Conservation (phyloP, 2,888 invertebrate species). For the Trichogramma dendrolimi region DNA sequence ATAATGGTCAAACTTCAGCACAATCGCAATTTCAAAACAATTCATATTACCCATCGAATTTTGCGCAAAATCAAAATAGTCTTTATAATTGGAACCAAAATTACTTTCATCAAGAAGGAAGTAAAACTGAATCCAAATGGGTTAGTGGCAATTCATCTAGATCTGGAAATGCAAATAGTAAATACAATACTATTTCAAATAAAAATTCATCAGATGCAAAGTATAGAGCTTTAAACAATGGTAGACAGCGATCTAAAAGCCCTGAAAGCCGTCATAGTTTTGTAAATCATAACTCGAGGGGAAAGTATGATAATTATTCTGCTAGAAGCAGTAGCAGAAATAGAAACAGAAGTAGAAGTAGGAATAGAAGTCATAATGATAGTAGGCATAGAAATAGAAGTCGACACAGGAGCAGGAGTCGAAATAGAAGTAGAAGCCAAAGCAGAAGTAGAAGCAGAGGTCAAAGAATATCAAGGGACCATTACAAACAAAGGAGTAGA, state of each 20-base stretch:
- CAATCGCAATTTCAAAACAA: not conserved
- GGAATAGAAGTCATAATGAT: constrained; percentile 5
- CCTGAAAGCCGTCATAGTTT: constrained; percentile 33
- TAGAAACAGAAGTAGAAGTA: constrained; percentile 30
- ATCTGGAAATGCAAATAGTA: constrained; percentile 12
- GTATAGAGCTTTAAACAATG: constrained; percentile 19
- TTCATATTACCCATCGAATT: constrained; percentile 30
- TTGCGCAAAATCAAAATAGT: constrained; percentile 27
- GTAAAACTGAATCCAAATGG: constrained; percentile 24
- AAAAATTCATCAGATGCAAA: constrained; percentile 24
- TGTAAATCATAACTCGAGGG: constrained; percentile 28
- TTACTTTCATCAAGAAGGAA: constrained; percentile 19
- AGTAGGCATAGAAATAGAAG: constrained; percentile 29
- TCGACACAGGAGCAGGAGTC: constrained; percentile 26
- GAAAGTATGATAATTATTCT: constrained; percentile 23
- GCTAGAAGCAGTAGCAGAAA: constrained; percentile 30
- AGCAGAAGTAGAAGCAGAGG: constrained; percentile 30
- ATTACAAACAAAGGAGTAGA: constrained; percentile 23
- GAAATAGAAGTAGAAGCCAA: constrained; percentile 17
- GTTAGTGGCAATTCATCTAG: constrained; percentile 18
- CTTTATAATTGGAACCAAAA: constrained; percentile 34
- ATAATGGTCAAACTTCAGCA: constrained; percentile 15
- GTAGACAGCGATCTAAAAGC: constrained; percentile 36
- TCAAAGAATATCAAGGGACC: constrained; percentile 24
- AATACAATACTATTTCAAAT: constrained; percentile 22